A percentile compares a stretch with the other conserved stretches of the same genome.
Conservation (phyloP, 2,888 invertebrate genomes). For the Rotaria macrura region DNA sequence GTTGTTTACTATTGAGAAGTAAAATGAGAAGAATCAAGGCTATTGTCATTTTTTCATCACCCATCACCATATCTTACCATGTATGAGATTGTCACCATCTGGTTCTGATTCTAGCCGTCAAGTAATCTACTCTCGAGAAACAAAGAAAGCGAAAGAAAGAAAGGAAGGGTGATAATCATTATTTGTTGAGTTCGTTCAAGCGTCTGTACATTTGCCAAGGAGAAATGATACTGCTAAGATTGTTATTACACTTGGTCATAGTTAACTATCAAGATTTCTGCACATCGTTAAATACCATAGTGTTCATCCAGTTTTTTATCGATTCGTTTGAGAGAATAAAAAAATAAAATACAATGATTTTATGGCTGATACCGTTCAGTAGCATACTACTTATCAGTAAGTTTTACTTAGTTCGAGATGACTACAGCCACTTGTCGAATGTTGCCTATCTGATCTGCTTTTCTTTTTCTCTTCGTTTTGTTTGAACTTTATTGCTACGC, state of each 20-base stretch:
- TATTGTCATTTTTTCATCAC: neutral
- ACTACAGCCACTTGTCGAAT: neutral
- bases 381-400: neutral
- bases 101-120: neutral
- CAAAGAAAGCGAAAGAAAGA: neutral
- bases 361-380: neutral
- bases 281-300: too few species aligned
- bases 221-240: neutral
- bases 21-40: neutral
- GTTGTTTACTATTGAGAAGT: neutral
- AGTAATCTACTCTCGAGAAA: neutral
- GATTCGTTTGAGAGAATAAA: neutral
- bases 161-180: neutral
- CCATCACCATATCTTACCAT: neutral
- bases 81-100: conserved; percentile 10
- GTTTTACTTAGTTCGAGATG: neutral
- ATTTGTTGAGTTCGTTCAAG: neutral
- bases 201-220: neutral
- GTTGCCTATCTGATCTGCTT: neutral
- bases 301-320: neutral
- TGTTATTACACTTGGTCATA: neutral
- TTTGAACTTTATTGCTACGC: neutral
- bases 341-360: neutral
- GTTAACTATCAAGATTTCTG: neutral
- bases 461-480: neutral